Conservation (phyloP, 1,140 invertebrate species). For the Bombus superbus region DNA sequence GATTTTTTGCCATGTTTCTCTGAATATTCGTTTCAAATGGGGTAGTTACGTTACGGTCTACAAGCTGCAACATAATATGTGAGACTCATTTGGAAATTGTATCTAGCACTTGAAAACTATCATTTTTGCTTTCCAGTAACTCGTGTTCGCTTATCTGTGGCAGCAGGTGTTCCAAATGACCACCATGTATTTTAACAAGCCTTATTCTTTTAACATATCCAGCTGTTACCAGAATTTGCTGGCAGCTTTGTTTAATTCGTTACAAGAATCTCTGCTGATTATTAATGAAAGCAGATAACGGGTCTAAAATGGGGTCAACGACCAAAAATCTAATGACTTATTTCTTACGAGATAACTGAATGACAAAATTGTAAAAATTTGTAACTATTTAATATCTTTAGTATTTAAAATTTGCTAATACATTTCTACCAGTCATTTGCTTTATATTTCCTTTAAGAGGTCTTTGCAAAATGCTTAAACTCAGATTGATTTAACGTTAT, state of each 20-base stretch:
- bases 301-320: neutral
- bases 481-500: neutral
- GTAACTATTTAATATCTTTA: neutral
- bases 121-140: slow-evolving; percentile 1
- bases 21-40: neutral
- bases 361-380: neutral
- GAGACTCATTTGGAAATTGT: neutral
- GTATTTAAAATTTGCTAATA: neutral
- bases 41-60: neutral
- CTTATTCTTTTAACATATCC: slow-evolving; percentile 6
- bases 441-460: neutral
- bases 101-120: neutral
- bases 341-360: neutral
- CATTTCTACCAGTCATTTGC: neutral
- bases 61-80: neutral
- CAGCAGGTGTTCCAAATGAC: neutral
- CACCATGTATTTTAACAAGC: slow-evolving; percentile 10
- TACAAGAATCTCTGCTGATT: neutral
- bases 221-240: slow-evolving; percentile 1
- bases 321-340: neutral
- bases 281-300: neutral
- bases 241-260: neutral
- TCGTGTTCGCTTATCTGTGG: neutral
- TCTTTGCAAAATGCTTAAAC: neutral
- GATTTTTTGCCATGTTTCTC: neutral